These are phyloP conservation scores for Sebastes iracundus DNA, from an alignment of 2,797 vertebrate genomes.

Conservation along the genomic window DNA sequence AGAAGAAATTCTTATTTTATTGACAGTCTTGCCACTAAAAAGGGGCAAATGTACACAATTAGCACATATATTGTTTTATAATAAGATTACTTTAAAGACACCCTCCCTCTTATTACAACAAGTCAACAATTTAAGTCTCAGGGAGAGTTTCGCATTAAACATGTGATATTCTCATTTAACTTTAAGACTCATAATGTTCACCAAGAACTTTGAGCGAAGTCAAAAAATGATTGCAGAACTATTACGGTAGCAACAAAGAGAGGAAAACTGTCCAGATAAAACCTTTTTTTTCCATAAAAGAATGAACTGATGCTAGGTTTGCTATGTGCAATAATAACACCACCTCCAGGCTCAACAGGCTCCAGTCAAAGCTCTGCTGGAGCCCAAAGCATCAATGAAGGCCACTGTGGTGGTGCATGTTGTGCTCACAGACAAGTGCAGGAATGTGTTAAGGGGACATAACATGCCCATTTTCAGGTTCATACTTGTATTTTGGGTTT, in stretches of 20 bases:
- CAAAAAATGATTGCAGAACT: conserved; percentile 21
- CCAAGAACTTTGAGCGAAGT: neutral
- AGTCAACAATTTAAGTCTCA: neutral
- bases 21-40: neutral
- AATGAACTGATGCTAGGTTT: conserved; percentile 39
- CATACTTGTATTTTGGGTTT: neutral
- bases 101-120: neutral
- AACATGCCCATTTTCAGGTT: neutral
- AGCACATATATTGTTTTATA: neutral
- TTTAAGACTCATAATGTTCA: neutral
- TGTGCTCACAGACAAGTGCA: conserved; percentile 10
- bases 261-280: conserved; percentile 21
- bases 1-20: neutral
- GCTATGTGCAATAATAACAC: conserved; percentile 61
- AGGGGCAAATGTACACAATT: neutral
- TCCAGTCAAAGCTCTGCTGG: conserved; percentile 32
- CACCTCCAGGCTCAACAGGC: conserved; percentile 54
- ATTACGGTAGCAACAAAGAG: neutral
- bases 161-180: conserved; percentile 1
- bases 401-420: conserved; percentile 34
- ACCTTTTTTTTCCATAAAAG: conserved; percentile 27
- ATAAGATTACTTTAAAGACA: neutral
- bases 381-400: conserved; percentile 39
- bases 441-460: neutral
- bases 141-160: neutral